These are phyloP conservation scores for Drosophila hamatofila DNA, from an alignment of 2,888 invertebrate genomes.

Conservation along the genomic window DNA sequence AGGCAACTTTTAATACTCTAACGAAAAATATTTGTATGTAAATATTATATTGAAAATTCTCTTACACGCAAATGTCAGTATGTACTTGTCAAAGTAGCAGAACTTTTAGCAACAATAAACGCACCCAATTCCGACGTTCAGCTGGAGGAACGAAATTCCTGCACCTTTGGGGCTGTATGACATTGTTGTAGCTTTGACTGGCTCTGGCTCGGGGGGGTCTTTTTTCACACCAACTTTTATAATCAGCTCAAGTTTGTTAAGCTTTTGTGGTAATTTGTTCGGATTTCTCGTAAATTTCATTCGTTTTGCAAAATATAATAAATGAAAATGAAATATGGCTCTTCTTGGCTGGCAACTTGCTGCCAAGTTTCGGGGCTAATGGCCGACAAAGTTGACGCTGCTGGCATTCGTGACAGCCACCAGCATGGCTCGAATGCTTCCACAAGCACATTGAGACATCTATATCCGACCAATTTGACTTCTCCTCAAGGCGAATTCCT, in stretches of 20 bases:
- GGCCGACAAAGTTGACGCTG: conserved; percentile 38
- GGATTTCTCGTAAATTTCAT: conserved; percentile 71
- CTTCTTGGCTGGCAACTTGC: conserved; percentile 18
- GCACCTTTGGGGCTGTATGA: neutral
- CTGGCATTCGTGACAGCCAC: conserved; percentile 32
- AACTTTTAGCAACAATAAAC: conserved; percentile 57
- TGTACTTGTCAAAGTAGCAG: conserved; percentile 53
- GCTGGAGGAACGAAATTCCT: conserved; percentile 9
- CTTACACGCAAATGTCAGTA: conserved; percentile 4
- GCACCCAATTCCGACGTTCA: conserved; percentile 33
- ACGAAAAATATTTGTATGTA: conserved; percentile 31
- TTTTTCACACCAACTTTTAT: conserved; percentile 67
- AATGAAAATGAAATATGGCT: conserved; percentile 56
- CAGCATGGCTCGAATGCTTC: neutral
- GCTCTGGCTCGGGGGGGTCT: conserved; percentile 1
- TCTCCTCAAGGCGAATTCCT: conserved; percentile 39
- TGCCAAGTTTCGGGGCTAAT: conserved; percentile 46
- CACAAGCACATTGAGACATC: conserved; percentile 40
- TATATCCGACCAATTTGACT: conserved; percentile 60
- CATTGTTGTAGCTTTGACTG: conserved; percentile 35
- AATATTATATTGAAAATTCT: conserved; percentile 25
- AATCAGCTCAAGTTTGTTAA: conserved; percentile 79
- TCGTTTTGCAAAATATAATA: conserved; percentile 43
- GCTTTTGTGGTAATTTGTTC: conserved; percentile 76
- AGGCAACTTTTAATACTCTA: conserved; percentile 52